These are phyloP conservation scores for Plagodis dolabraria DNA, from an alignment of 2,888 invertebrate species.

Conservation along the genomic window DNA sequence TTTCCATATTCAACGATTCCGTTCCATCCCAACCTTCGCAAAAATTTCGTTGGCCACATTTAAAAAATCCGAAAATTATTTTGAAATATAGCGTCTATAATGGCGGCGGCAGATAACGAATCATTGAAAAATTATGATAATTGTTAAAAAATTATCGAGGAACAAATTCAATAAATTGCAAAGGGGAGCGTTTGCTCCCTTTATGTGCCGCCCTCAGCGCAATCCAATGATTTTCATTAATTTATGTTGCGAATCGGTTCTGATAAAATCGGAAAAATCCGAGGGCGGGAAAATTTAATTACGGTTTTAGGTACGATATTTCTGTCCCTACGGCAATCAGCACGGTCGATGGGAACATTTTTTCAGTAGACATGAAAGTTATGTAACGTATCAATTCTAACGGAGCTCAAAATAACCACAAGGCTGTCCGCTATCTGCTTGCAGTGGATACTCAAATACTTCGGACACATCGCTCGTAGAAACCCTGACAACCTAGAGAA, in stretches of 20 bases:
- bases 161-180: slow-evolving; percentile 58
- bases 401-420: too few species aligned
- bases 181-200: slow-evolving; percentile 43
- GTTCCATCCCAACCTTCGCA: neutral
- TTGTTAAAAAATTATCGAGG: slow-evolving; percentile 63
- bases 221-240: slow-evolving; percentile 54
- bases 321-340: slow-evolving; percentile 29
- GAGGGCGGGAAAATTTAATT: slow-evolving; percentile 38
- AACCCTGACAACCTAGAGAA: too few species aligned
- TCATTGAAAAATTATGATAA: slow-evolving; percentile 79
- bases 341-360: neutral
- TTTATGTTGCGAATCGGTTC: slow-evolving; percentile 56
- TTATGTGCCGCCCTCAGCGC: slow-evolving; percentile 39
- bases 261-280: slow-evolving; percentile 51
- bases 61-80: slow-evolving; percentile 28
- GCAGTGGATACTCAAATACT: too few species aligned
- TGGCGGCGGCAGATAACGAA: slow-evolving; percentile 58
- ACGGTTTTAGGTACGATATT: slow-evolving; percentile 33
- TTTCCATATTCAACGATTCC: slow-evolving; percentile 20
- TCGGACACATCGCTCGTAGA: too few species aligned
- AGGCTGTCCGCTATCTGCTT: too few species aligned
- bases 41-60: slow-evolving; percentile 28
- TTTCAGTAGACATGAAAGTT: neutral
- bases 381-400: too few species aligned
- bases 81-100: slow-evolving; percentile 39